Percentiles rank a stretch among this genome's conserved stretches.
These are phyloP conservation scores for Eolophus roseicapilla DNA, from an alignment of 2,113 vertebrate species.

Conservation along the genomic window DNA sequence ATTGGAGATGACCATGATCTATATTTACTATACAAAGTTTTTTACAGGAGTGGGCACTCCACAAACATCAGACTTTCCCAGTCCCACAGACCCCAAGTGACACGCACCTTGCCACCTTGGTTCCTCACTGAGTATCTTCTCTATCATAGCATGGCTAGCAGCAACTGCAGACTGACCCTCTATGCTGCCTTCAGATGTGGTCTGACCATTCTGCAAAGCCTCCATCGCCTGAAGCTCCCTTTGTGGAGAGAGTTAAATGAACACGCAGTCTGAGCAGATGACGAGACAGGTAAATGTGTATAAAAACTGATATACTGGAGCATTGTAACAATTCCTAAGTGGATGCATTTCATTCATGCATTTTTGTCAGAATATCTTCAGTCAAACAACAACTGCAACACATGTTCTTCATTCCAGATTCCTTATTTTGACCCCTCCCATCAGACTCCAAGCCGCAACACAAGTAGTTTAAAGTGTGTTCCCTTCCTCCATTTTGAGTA, in stretches of 20 bases:
- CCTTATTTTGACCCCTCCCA: not conserved
- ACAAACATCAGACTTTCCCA: not conserved
- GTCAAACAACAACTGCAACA: not conserved
- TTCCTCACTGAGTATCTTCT: constrained; percentile 94
- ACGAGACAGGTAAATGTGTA: not conserved
- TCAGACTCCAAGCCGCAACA: not conserved
- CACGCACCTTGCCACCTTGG: constrained; percentile 92
- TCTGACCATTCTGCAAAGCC: constrained; percentile 86
- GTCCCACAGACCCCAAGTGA: not conserved
- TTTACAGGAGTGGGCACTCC: not conserved
- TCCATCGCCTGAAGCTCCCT: constrained; percentile 97
- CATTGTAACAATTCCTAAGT: not conserved
- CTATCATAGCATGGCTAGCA: constrained; percentile 95
- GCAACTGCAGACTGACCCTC: constrained; percentile 92
- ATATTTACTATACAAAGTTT: not conserved
- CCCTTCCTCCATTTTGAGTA: not conserved
- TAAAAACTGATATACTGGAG: not conserved
- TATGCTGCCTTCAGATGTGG: constrained; percentile 83
- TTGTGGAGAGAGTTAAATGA: constrained; percentile 31
- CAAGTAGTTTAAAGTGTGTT: not conserved
- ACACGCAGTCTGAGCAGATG: not conserved
- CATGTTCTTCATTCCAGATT: not conserved
- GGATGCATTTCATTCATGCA: not conserved
- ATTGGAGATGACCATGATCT: not conserved
- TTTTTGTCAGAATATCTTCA: not conserved